Percentiles rank a stretch among this genome's conserved stretches.
Evolutionary conservation across 2,797 vertebrate genomes (phyloP).

Genomic region (Anabacerthia variegaticeps): DNA sequence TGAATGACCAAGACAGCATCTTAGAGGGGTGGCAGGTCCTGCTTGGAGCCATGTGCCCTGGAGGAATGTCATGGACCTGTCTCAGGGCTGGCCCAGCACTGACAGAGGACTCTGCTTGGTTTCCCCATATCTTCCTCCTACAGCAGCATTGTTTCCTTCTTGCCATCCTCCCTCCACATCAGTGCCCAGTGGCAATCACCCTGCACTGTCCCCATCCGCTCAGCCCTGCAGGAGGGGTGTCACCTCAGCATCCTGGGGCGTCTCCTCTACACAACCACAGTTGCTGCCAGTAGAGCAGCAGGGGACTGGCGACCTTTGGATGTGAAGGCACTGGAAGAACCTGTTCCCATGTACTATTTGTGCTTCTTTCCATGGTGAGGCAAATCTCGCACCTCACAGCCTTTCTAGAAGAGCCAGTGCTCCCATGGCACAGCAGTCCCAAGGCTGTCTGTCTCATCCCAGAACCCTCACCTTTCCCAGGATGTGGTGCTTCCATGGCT

Average conservation of each 20-base stretch:
- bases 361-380: background rate
- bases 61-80: background rate
- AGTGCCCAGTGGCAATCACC: background rate
- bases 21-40: background rate
- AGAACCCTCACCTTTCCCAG: accelerated
- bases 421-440: background rate
- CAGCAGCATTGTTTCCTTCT: background rate
- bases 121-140: background rate
- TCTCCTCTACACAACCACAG: accelerated
- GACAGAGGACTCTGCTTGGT: background rate
- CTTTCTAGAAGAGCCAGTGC: background rate
- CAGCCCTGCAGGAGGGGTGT: background rate
- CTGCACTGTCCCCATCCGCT: background rate
- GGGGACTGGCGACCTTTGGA: background rate
- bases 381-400: background rate
- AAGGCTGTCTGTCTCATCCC: background rate
- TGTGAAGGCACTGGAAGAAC: background rate
- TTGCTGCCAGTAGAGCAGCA: background rate
- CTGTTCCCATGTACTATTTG: background rate
- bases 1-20: background rate
- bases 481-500: background rate
- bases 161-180: background rate
- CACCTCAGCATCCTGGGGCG: accelerated
- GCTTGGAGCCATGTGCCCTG: background rate
- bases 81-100: background rate